Conservation (phyloP, 2,888 invertebrate species). For the Caenorhabditis angaria region DNA sequence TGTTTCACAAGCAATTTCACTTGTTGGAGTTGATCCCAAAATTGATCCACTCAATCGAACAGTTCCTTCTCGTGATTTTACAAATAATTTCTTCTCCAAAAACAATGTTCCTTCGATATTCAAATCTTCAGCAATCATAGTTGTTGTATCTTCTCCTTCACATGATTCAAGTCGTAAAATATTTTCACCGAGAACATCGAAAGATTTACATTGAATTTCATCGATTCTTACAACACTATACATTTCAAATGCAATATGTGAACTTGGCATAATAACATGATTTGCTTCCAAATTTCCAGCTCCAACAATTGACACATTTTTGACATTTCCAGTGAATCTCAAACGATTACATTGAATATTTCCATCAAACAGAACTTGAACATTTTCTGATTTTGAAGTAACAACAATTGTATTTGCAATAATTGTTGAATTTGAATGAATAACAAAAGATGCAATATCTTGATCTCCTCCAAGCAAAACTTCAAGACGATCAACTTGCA, state of each 20-base stretch:
- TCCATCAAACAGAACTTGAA: conserved; percentile 38
- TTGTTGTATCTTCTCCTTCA: conserved; percentile 39
- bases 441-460: conserved; percentile 19
- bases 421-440: conserved; percentile 26
- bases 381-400: conserved; percentile 34
- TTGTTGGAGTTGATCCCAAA: conserved; percentile 41
- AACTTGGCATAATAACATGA: conserved; percentile 21
- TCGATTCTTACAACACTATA: conserved; percentile 32
- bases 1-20: conserved; percentile 50
- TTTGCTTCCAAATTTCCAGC: conserved; percentile 23
- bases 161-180: conserved; percentile 41
- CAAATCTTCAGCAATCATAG: conserved; percentile 37
- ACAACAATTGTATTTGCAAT: conserved; percentile 38
- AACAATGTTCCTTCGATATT: conserved; percentile 46
- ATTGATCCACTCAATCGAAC: conserved; percentile 41
- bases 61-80: conserved; percentile 36
- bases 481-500: conserved; percentile 53
- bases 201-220: conserved; percentile 32
- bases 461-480: conserved; percentile 25
- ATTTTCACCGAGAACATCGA: conserved; percentile 42
- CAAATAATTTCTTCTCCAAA: conserved; percentile 48
- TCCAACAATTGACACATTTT: conserved; percentile 29
- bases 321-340: conserved; percentile 35
- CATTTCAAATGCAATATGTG: conserved; percentile 41
- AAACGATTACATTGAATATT: conserved; percentile 34